Evolutionary conservation across 2,888 invertebrate genomes (phyloP).

Genomic region (Altica lythri): DNA sequence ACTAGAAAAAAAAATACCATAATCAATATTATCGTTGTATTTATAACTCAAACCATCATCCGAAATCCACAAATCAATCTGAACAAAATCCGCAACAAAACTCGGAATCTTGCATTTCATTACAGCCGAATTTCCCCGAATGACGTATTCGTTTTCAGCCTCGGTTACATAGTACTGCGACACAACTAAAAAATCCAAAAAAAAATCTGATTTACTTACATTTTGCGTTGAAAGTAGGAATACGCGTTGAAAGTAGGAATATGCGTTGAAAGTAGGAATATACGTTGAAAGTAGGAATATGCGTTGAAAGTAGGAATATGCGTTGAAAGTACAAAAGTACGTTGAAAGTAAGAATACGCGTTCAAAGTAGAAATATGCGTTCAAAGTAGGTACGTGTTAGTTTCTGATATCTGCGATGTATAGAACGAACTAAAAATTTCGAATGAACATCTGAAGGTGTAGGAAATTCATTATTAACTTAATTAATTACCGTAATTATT

Average conservation of each 20-base stretch:
- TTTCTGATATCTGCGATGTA: no score
- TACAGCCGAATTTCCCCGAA: constrained; percentile 88
- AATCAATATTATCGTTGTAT: constrained; percentile 62
- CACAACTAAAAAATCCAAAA: constrained; percentile 69
- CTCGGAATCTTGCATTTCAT: constrained; percentile 94
- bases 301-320: no score
- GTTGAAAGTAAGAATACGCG: no score
- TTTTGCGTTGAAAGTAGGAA: constrained; percentile 2
- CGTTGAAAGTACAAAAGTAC: no score
- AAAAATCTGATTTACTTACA: no score
- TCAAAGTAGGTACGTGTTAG: no score
- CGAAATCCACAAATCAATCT: constrained; percentile 83
- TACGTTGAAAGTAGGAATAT: no score
- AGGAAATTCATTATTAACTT: not conserved
- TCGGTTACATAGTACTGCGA: constrained; percentile 88
- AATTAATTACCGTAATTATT: constrained; percentile 72
- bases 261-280: no score
- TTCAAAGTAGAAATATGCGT: no score
- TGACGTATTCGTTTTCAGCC: constrained; percentile 93
- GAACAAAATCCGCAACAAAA: constrained; percentile 91
- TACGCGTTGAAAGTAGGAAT: no score
- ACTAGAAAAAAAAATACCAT: constrained; percentile 41
- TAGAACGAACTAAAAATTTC: no score
- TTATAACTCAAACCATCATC: constrained; percentile 71
- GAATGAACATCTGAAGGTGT: no score